Percentiles rank a stretch among this genome's conserved stretches.
Evolutionary conservation across 2,888 invertebrate species (phyloP).

Genomic region (Thymelicus lineola): DNA sequence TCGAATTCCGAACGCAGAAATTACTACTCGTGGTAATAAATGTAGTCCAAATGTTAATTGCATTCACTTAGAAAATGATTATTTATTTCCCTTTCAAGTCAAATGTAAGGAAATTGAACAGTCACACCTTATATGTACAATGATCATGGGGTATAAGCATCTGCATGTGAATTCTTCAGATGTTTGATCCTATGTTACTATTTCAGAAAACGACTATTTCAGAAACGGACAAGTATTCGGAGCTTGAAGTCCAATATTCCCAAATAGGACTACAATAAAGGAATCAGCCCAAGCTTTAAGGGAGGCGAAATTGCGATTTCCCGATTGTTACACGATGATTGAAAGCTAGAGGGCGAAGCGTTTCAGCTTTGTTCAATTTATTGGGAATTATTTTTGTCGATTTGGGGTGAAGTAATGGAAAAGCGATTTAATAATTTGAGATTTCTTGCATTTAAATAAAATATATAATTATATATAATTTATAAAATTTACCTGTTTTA

Average conservation of each 20-base stretch:
- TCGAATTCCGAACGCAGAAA: no score
- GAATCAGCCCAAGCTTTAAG: conserved; percentile 52
- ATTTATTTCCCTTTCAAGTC: neutral
- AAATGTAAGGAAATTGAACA: neutral
- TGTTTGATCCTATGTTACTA: conserved; percentile 25
- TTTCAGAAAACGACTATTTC: conserved; percentile 34
- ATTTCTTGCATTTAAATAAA: neutral
- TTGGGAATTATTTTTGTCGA: conserved; percentile 38
- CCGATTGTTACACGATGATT: conserved; percentile 46
- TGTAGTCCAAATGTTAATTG: no score
- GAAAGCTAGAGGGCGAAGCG: conserved; percentile 37
- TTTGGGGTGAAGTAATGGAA: conserved; percentile 25
- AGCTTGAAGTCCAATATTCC: conserved; percentile 54
- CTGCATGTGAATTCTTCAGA: conserved; percentile 2
- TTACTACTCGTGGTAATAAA: no score
- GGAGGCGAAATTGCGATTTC: conserved; percentile 46
- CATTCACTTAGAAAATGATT: neutral
- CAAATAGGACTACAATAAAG: conserved; percentile 57
- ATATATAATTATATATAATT: no score
- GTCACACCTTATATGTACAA: neutral
- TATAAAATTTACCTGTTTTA: neutral
- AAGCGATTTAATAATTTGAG: conserved; percentile 20
- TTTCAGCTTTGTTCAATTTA: conserved; percentile 38
- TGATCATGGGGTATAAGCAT: neutral
- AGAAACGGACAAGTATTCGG: conserved; percentile 38